Evolutionary conservation across 1,140 invertebrate species (phyloP).

Genomic region (Orussus abietinus): DNA sequence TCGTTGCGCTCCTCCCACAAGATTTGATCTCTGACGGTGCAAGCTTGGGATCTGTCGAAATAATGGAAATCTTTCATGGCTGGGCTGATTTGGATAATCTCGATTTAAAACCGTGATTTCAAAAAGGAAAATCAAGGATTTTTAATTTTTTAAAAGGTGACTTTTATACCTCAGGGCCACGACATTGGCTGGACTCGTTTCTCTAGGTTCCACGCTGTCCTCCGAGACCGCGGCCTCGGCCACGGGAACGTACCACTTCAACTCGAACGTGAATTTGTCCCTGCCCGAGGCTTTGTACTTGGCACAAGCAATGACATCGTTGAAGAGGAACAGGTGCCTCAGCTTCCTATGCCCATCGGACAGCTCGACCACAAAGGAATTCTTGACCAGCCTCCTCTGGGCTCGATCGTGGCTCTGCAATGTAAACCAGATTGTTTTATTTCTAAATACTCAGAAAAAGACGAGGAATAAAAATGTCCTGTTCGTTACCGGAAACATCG

Average conservation of each 20-base stretch:
- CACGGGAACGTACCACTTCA: constrained; percentile 89
- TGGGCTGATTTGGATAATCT: neutral
- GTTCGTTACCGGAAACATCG: constrained; percentile 76
- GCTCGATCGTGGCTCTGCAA: constrained; percentile 72
- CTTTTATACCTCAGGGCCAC: constrained; percentile 62
- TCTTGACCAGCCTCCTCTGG: constrained; percentile 84
- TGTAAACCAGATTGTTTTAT: no score
- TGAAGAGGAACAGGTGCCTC: constrained; percentile 90
- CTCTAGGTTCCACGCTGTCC: constrained; percentile 64
- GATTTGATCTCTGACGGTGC: constrained; percentile 80
- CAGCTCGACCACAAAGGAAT: constrained; percentile 91
- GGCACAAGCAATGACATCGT: constrained; percentile 91
- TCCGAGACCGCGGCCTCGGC: constrained; percentile 71
- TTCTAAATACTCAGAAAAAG: constrained; percentile 6
- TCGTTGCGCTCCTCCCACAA: constrained; percentile 69
- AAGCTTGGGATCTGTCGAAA: constrained; percentile 78
- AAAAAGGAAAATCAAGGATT: neutral
- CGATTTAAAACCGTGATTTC: neutral
- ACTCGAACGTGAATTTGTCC: constrained; percentile 86
- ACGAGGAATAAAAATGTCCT: no score
- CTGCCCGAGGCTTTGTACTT: constrained; percentile 86
- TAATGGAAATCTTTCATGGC: no score
- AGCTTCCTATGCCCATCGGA: constrained; percentile 84
- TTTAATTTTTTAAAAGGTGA: constrained; percentile 12
- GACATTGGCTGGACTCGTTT: constrained; percentile 76